Evolutionary conservation across 2,888 invertebrate species (phyloP).

Genomic region (Euproctis similis): DNA sequence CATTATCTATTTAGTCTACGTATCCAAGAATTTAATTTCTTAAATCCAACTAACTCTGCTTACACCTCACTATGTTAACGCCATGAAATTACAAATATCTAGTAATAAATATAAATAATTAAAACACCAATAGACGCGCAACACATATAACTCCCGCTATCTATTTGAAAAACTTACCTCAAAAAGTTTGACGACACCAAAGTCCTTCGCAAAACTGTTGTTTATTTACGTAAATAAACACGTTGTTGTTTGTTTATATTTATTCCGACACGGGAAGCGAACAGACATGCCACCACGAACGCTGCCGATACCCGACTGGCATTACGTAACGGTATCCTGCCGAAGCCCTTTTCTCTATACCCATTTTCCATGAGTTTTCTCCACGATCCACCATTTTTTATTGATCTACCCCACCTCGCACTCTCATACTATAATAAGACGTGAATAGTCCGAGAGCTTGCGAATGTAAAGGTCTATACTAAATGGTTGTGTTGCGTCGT

Average conservation of each 20-base stretch:
- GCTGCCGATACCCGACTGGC: constrained; percentile 53
- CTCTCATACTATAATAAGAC: neutral
- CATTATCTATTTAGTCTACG: no score
- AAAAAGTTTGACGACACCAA: constrained; percentile 18
- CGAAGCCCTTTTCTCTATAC: constrained; percentile 47
- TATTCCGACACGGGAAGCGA: constrained; percentile 21
- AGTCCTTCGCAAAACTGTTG: constrained; percentile 35
- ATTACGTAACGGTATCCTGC: constrained; percentile 67
- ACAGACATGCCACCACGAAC: constrained; percentile 41
- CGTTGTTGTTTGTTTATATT: constrained; percentile 72
- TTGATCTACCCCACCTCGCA: constrained; percentile 30
- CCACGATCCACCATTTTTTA: constrained; percentile 24
- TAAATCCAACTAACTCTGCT: no score
- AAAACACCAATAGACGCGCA: neutral
- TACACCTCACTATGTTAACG: no score
- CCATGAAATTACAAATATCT: neutral
- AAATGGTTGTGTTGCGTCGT: constrained; percentile 31
- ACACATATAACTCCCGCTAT: no score
- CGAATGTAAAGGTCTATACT: constrained; percentile 23
- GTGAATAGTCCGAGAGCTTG: neutral
- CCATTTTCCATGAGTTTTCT: constrained; percentile 46
- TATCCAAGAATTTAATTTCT: no score
- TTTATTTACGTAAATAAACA: constrained; percentile 68
- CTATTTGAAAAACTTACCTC: constrained; percentile 26
- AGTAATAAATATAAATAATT: neutral